phyloP scores from a whole-genome alignment of 2,888 invertebrate species.

The Drosophila robusta region DNA sequence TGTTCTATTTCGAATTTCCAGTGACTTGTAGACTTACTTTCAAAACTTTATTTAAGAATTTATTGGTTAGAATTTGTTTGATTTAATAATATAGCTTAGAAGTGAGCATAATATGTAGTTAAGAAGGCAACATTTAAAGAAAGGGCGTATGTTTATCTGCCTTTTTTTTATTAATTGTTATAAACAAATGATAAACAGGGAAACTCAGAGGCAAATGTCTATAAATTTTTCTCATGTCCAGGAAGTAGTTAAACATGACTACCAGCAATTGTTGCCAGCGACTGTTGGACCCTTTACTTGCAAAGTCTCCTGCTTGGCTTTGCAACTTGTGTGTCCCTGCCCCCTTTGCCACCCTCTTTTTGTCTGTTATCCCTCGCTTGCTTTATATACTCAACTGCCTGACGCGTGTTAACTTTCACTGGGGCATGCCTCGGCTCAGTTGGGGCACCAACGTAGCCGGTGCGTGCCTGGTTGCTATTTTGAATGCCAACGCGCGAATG shows the following conservation, averaged over 20 bases:
- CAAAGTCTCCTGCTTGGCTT: not conserved
- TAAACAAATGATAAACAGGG: too few species aligned
- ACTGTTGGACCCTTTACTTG: not conserved
- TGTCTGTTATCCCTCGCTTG: not conserved
- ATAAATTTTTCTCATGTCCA: not conserved
- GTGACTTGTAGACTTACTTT: too few species aligned
- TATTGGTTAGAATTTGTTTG: too few species aligned
- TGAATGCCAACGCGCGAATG: slow-evolving; percentile 54
- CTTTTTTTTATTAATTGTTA: too few species aligned
- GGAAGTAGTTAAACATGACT: slow-evolving; percentile 1
- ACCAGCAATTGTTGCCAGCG: not conserved
- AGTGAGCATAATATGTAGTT: too few species aligned
- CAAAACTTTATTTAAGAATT: too few species aligned
- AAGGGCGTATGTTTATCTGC: too few species aligned
- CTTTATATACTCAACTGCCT: slow-evolving; percentile 16
- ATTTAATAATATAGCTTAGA: too few species aligned
- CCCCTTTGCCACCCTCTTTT: not conserved
- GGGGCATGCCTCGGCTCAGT: slow-evolving; percentile 6
- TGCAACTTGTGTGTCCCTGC: slow-evolving; percentile 1
- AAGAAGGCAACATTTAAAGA: too few species aligned
- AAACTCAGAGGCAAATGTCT: not conserved
- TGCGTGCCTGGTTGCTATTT: slow-evolving; percentile 69
- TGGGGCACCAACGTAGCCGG: slow-evolving; percentile 14
- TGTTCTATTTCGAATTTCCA: too few species aligned
- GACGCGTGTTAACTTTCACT: slow-evolving; percentile 65